A percentile compares a stretch with the other conserved stretches of the same genome.
These are phyloP conservation scores for Egretta garzetta DNA, from an alignment of 2,113 vertebrate species.

Conservation along the genomic window DNA sequence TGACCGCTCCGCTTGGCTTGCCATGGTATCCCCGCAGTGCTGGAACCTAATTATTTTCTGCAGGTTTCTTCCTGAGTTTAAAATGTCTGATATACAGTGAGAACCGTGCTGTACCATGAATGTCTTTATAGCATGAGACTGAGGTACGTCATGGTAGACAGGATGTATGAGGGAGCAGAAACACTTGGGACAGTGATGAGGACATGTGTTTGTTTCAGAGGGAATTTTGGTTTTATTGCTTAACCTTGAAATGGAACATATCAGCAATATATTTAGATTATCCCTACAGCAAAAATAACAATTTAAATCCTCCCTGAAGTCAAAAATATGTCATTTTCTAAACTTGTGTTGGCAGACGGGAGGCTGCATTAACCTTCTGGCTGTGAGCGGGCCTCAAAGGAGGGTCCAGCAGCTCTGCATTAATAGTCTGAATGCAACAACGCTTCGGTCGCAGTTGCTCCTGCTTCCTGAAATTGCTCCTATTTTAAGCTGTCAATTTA, in stretches of 20 bases:
- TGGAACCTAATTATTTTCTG: not conserved
- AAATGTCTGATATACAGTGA: not conserved
- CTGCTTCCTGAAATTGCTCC: not conserved
- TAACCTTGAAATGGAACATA: not conserved
- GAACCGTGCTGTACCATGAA: rapidly evolving
- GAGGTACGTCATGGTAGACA: rapidly evolving
- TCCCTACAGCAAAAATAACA: not conserved
- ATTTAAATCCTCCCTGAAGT: not conserved
- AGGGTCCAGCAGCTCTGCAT: not conserved
- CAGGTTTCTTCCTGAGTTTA: not conserved
- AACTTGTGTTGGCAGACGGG: not conserved
- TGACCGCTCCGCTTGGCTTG: rapidly evolving
- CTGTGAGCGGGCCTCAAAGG: not conserved
- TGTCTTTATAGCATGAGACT: not conserved
- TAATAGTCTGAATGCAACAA: not conserved
- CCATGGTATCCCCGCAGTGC: rapidly evolving
- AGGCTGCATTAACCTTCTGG: not conserved
- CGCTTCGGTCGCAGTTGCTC: not conserved
- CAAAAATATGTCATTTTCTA: not conserved
- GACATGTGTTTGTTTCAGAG: not conserved
- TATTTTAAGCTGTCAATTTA: not conserved
- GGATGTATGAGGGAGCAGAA: not conserved
- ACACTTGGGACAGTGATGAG: not conserved
- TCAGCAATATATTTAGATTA: not conserved
- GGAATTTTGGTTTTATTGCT: not conserved